A percentile compares a stretch with the other conserved stretches of the same genome.
These are phyloP conservation scores for Tympanoctomys barrerae DNA, from an alignment of 2,797 vertebrate species.

Conservation along the genomic window DNA sequence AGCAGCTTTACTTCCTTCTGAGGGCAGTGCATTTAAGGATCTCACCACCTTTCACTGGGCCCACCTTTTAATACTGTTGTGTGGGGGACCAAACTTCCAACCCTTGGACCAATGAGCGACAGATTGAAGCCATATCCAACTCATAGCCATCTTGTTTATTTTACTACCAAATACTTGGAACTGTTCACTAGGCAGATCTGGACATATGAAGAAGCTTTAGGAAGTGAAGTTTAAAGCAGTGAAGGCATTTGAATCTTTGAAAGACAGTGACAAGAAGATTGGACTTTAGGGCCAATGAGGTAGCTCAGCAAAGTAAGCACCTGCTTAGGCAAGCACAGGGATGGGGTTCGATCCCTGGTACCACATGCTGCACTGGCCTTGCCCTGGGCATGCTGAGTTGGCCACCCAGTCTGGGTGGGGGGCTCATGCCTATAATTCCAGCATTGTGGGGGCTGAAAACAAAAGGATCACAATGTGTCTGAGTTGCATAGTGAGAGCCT, in stretches of 20 bases:
- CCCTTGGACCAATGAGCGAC: neutral
- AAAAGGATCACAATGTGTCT: too few relatives aligned
- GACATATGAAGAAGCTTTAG: neutral
- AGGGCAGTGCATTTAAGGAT: neutral
- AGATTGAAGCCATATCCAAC: neutral
- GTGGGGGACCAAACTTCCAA: neutral
- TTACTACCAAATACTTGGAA: neutral
- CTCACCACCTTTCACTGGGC: neutral
- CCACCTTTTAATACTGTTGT: neutral
- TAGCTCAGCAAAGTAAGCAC: too few relatives aligned
- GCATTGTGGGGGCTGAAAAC: too few relatives aligned
- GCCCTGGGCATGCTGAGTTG: too few relatives aligned
- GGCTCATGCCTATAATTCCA: too few relatives aligned
- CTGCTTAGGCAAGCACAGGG: too few relatives aligned
- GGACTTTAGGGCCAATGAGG: neutral
- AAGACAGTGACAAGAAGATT: neutral
- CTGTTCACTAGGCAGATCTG: neutral
- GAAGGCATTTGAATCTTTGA: neutral
- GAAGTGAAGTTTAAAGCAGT: neutral
- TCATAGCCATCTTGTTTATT: slow-evolving; percentile 8
- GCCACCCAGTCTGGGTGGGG: too few relatives aligned
- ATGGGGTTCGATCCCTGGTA: too few relatives aligned
- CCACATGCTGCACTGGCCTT: too few relatives aligned
- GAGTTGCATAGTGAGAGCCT: too few relatives aligned
- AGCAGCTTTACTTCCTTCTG: neutral